Conservation (phyloP, 2,113 vertebrate species). For the Saccopteryx leptura region DNA sequence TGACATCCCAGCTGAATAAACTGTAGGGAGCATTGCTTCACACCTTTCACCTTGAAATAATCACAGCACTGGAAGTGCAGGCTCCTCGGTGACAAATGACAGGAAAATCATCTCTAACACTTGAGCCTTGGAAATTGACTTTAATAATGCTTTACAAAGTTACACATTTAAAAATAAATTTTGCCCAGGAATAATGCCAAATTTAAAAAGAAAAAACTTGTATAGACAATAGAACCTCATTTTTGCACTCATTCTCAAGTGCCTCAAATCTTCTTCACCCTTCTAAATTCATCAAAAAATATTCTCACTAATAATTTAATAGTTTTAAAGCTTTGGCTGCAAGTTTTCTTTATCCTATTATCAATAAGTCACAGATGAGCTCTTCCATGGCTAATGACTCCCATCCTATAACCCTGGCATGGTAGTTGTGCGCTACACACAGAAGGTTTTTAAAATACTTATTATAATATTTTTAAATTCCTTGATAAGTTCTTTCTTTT, state of each 20-base stretch:
- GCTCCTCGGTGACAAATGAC: conserved; percentile 64
- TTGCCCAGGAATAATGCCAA: conserved; percentile 18
- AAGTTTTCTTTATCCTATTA: not conserved
- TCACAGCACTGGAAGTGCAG: conserved; percentile 38
- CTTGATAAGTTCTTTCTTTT: not conserved
- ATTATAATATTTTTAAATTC: conserved; percentile 36
- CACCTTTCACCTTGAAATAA: conserved; percentile 78
- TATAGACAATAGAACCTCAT: not conserved
- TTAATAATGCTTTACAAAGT: conserved; percentile 9
- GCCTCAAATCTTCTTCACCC: not conserved
- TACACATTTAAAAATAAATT: conserved; percentile 48
- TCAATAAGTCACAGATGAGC: not conserved
- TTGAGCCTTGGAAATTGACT: conserved; percentile 60
- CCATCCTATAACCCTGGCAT: not conserved
- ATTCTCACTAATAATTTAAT: conserved; percentile 21
- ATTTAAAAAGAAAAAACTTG: conserved; percentile 54
- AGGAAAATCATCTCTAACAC: conserved; percentile 41
- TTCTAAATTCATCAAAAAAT: not conserved
- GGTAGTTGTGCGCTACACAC: not conserved
- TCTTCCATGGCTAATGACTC: not conserved
- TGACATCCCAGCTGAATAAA: conserved; percentile 76
- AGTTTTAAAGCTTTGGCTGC: not conserved
- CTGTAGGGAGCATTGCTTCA: not conserved
- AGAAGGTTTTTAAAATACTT: not conserved
- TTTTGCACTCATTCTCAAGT: not conserved